These are phyloP conservation scores for Adoxophyes honmai DNA, from an alignment of 1,140 invertebrate genomes.

Conservation along the genomic window DNA sequence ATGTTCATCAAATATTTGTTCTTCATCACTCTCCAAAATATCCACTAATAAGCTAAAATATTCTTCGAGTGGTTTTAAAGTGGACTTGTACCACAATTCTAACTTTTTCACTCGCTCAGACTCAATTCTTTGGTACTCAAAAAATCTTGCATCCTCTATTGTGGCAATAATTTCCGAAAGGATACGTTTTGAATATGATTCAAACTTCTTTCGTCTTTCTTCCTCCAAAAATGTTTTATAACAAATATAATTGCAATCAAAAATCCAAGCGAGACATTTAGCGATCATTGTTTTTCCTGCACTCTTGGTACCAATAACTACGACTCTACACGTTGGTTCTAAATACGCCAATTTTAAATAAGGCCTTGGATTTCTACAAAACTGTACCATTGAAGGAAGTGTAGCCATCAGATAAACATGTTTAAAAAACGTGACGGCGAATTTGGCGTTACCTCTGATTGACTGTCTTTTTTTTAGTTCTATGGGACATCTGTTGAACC, in stretches of 20 bases:
- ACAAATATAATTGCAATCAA: slow-evolving; percentile 45
- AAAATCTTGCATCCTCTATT: slow-evolving; percentile 54
- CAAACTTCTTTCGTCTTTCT: slow-evolving; percentile 54
- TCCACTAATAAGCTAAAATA: slow-evolving; percentile 37
- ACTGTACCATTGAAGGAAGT: slow-evolving; percentile 57
- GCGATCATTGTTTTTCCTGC: slow-evolving; percentile 62
- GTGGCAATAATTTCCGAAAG: slow-evolving; percentile 62
- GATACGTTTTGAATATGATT: slow-evolving; percentile 48
- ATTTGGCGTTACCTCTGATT: slow-evolving; percentile 65
- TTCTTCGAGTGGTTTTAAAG: slow-evolving; percentile 28
- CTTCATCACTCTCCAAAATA: slow-evolving; percentile 7
- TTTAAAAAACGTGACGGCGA: slow-evolving; percentile 78
- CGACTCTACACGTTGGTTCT: slow-evolving; percentile 60
- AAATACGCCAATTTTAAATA: slow-evolving; percentile 67
- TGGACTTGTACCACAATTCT: slow-evolving; percentile 40
- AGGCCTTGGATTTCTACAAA: slow-evolving; percentile 79
- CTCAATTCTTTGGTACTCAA: slow-evolving; percentile 49
- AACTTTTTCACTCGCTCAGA: slow-evolving; percentile 42
- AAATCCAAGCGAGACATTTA: slow-evolving; percentile 60
- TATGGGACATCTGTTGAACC: slow-evolving; percentile 79
- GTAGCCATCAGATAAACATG: slow-evolving; percentile 78
- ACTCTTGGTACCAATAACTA: slow-evolving; percentile 53
- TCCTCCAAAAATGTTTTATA: slow-evolving; percentile 41
- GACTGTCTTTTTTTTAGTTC: slow-evolving; percentile 72
- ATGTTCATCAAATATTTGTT: slow-evolving; percentile 17